A percentile compares a stretch with the other conserved stretches of the same genome.
Evolutionary conservation across 2,888 invertebrate species (phyloP).

Genomic region (Lasiommata megera): DNA sequence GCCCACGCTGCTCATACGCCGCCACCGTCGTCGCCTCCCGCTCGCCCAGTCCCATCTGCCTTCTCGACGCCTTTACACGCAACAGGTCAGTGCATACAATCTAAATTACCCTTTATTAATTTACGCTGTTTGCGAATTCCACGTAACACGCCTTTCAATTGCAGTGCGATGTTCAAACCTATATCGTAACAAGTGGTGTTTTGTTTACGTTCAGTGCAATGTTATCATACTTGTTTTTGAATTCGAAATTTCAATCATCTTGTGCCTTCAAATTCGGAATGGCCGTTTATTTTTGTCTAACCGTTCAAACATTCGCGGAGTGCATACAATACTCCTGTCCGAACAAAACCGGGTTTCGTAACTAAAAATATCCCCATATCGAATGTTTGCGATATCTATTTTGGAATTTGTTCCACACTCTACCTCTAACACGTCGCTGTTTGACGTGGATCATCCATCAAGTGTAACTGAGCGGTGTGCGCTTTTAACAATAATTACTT

Average conservation of each 20-base stretch:
- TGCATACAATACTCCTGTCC: conserved; percentile 72
- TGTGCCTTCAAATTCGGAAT: conserved; percentile 48
- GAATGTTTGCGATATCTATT: conserved; percentile 79
- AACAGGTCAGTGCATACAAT: conserved; percentile 62
- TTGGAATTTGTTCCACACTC: conserved; percentile 60
- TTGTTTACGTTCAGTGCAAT: conserved; percentile 29
- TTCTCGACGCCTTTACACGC: conserved; percentile 68
- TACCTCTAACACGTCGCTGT: conserved; percentile 38
- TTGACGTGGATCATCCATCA: conserved; percentile 26
- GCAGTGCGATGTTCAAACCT: conserved; percentile 54
- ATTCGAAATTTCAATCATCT: conserved; percentile 35
- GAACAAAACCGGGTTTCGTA: conserved; percentile 74
- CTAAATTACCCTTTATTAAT: conserved; percentile 34
- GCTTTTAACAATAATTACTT: conserved; percentile 4
- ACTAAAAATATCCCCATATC: conserved; percentile 79
- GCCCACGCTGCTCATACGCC: conserved; percentile 63
- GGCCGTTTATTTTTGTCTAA: conserved; percentile 58
- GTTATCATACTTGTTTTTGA: conserved; percentile 28
- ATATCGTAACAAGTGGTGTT: conserved; percentile 29
- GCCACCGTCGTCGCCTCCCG: conserved; percentile 45
- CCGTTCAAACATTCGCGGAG: conserved; percentile 57
- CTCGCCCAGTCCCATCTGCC: conserved; percentile 67
- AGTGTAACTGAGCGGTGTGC: conserved; percentile 15
- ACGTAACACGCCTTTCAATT: conserved; percentile 25
- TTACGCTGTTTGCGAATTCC: conserved; percentile 49